Evolutionary conservation across 2,113 vertebrate species (phyloP), one percentile per base, ranked within the genome.

Genomic region (Urocynchramus pylzowi): DNA sequence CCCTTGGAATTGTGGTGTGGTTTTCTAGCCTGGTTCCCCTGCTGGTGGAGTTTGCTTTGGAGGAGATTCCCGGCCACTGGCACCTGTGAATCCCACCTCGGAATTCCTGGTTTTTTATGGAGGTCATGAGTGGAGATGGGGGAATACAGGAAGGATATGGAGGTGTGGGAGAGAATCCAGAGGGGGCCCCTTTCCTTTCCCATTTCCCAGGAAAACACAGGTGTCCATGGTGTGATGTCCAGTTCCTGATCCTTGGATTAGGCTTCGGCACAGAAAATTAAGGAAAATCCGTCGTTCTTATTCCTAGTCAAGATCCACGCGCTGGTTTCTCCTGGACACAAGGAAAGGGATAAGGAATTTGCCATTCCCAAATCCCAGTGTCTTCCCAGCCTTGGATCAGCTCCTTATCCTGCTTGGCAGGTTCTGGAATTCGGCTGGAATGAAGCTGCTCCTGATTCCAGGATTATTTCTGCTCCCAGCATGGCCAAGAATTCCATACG

Each of bases 1-100:
- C 10, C 61, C 39, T 45, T 44, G 41, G 50, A 67, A 67, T 67
- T 10, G 12, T 1, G 1, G 21, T 0, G 1, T 0, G 1, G 17
- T 30, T 80, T 56, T 56, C 77, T 39, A 67, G 27, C 33, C 21
- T 2, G 61, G 33, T 10, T 53, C 16, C 44, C 76, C 76, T 17
- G 24, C 3, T 7, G 16, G 33, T 10, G 41, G 27, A 7, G 16
- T 45, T 56, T 7, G 33, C 9, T 45, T 21, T 5, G 33, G 50
- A 68, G 11, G 42, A 21, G 6, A 47, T 80, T 67, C 63, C 41
- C 10, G 0, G 76, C 37, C 37, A 28, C 37, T 14, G 31, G 33
- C 33, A 31, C 26, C 61, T 37, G 61, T 2, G 5, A 12, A 80
- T 67, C n/a, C 77, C n/a, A 10, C 4, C 1, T 6, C 1, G 8